A percentile compares a stretch with the other conserved stretches of the same genome.
phyloP scores from a whole-genome alignment of 2,888 invertebrate genomes.

The Electrophaes corylata region DNA sequence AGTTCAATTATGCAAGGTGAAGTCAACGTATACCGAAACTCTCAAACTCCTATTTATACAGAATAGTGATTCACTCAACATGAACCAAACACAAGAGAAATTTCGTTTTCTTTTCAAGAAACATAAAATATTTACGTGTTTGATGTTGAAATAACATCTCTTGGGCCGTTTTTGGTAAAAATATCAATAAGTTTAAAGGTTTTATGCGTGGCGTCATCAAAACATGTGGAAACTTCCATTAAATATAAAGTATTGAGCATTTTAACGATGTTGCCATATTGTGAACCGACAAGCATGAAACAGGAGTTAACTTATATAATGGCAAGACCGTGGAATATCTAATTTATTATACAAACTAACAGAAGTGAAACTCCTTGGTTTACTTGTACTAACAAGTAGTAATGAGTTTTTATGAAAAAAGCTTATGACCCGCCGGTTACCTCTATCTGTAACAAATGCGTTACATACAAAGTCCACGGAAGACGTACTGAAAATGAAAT shows the following conservation, averaged over 20 bases:
- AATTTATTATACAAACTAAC: background rate
- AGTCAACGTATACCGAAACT: background rate
- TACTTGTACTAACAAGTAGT: background rate
- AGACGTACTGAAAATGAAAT: too few relatives aligned
- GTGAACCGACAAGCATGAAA: constrained; percentile 15
- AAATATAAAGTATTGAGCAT: constrained; percentile 17
- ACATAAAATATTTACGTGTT: background rate
- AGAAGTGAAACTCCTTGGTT: constrained; percentile 3
- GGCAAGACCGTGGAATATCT: background rate
- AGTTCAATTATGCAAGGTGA: constrained; percentile 15
- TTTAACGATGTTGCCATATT: constrained; percentile 21
- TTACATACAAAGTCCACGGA: too few relatives aligned
- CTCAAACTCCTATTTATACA: constrained; percentile 1
- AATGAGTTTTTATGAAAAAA: too few relatives aligned
- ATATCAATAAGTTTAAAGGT: constrained; percentile 5
- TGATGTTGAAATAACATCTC: background rate
- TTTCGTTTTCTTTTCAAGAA: background rate
- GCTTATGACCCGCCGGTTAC: too few relatives aligned
- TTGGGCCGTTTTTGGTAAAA: background rate
- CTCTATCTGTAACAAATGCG: too few relatives aligned
- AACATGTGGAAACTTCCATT: constrained; percentile 21
- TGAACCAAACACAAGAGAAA: background rate
- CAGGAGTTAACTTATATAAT: constrained; percentile 26
- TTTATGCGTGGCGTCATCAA: constrained; percentile 10
- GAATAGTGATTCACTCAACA: background rate